phyloP scores from a whole-genome alignment of 1,140 invertebrate species.

The Frieseomelitta varia region DNA sequence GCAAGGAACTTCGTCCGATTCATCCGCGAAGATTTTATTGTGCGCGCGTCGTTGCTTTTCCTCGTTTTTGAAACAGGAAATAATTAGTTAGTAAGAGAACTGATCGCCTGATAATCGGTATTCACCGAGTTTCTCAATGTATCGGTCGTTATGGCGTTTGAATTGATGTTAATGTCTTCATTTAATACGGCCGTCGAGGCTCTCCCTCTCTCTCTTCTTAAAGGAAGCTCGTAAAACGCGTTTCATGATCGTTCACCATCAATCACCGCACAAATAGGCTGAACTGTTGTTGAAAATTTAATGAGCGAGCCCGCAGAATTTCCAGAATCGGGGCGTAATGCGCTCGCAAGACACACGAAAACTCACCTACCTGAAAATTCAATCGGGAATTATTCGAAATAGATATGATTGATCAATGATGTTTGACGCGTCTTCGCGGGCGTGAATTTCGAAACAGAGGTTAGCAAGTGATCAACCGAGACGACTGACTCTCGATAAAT shows the following conservation, averaged over 20 bases:
- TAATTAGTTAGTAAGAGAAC: not conserved
- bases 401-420: no score
- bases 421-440: no score
- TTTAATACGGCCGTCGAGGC: not conserved
- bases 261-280: conserved; percentile 11
- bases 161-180: conserved; percentile 17
- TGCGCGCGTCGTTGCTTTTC: not conserved
- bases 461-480: no score
- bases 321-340: not conserved
- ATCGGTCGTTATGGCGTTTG: not conserved
- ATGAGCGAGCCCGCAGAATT: not conserved
- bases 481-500: no score
- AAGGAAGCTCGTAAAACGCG: not conserved
- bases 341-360: not conserved
- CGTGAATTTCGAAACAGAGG: no score
- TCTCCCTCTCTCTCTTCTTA: not conserved
- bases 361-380: not conserved
- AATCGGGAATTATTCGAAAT: not conserved
- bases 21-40: not conserved
- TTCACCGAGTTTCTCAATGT: conserved; percentile 11
- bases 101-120: conserved; percentile 8
- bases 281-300: conserved; percentile 8
- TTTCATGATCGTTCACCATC: conserved; percentile 14
- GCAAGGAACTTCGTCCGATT: not conserved
- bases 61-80: not conserved